Evolutionary conservation across 2,113 vertebrate genomes (phyloP).

Genomic region (cattle (Bos taurus)): DNA sequence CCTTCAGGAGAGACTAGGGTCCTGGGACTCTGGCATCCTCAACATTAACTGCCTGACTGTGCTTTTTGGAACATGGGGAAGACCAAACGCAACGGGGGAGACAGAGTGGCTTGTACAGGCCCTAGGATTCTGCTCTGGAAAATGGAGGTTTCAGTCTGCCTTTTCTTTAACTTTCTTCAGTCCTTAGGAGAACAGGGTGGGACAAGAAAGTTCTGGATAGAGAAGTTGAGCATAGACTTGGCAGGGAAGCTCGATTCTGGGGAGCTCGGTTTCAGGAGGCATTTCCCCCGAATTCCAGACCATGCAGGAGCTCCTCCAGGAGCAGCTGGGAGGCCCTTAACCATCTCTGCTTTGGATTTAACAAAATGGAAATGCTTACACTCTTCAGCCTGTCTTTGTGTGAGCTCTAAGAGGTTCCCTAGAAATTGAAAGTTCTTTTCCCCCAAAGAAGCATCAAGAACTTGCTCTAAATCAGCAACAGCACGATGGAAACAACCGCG

Average conservation of each 20-base stretch:
- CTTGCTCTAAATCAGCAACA: not conserved
- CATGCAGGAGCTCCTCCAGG: fast-evolving
- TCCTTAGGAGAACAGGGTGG: not conserved
- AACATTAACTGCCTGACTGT: too few species aligned
- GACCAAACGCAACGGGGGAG: fast-evolving
- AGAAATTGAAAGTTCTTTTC: not conserved
- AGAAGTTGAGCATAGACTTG: not conserved
- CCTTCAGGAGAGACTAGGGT: not conserved
- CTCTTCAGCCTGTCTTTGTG: not conserved
- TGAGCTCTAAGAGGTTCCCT: not conserved
- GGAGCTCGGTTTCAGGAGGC: not conserved
- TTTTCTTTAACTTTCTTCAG: not conserved
- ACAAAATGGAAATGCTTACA: too few species aligned
- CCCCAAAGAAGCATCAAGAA: not conserved
- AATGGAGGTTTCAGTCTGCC: fast-evolving
- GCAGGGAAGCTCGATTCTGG: not conserved
- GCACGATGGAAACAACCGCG: fast-evolving
- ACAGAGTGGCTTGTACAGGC: fast-evolving
- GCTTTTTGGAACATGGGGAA: not conserved
- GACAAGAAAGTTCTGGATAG: too few species aligned
- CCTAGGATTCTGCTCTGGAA: not conserved
- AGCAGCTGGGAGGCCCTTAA: not conserved
- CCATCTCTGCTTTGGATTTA: fast-evolving
- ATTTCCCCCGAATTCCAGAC: not conserved
- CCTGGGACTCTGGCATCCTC: not conserved